Evolutionary conservation across 1,140 invertebrate species (phyloP), one percentile per base, ranked within the genome.

Genomic region (Homalodisca vitripennis): DNA sequence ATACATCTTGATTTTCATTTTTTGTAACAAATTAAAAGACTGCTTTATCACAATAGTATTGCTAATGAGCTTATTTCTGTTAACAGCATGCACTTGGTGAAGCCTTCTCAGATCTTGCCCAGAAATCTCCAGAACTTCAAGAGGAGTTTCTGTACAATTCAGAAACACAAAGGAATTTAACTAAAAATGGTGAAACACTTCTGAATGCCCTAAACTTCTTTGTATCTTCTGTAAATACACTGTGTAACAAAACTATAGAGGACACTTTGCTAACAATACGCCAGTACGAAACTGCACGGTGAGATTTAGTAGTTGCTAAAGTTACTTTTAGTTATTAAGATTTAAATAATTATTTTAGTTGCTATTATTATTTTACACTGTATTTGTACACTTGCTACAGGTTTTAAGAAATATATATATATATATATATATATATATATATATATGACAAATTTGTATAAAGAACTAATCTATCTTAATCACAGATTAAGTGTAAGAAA

Each of bases 231-330:
- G 90, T 98, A 13, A 94, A 94, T 80, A 98, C 97, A 41, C 83
- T 98, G 74, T 95, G 94, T 80, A 93, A 96, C 81, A 97, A 97
- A 83, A 98, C 95, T 29, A 98, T 98, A 78, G 95, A 98, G 81
- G 96, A 98, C 79, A 97, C 95, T 0, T 83, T 98, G 73, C 84
- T 95, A 67, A 98, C 96, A 63, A 90, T 98, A 74, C 87, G 92
- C 76, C 91, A 94, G 78, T 98, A 97, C 81, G 95, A 98, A 84
- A 88, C 88, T 55, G 91, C 95, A 55, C 89, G 92, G 92, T 94
- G 79, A 73, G 70, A 66, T 55, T 30, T 51, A 65, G 53, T 69
- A 12, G 6, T 41, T 41, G 34, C n/a, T n/a, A n/a, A n/a, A n/a
- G n/a, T n/a, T n/a, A n/a, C n/a, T n/a, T n/a, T n/a, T n/a, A n/a